phyloP scores from a whole-genome alignment of 1,140 invertebrate species.

The Drosophila rhopaloa region DNA sequence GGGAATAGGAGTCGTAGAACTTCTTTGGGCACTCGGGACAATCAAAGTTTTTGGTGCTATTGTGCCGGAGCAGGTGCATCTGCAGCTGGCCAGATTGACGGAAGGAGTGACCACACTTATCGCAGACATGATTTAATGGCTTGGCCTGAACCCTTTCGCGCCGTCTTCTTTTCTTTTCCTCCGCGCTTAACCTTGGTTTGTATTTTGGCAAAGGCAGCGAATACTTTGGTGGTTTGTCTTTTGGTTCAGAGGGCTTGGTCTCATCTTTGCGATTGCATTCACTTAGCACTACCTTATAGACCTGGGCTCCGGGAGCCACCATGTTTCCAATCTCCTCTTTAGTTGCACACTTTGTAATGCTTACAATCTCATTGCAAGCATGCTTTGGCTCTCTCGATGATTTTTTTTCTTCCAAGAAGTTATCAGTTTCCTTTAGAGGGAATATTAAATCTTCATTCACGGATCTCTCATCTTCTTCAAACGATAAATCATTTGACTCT shows the following conservation, averaged over 20 bases:
- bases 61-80: conserved; percentile 53
- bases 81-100: conserved; percentile 47
- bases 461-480: background rate
- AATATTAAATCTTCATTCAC: too few species aligned
- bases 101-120: conserved; percentile 57
- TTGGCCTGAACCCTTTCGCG: conserved; percentile 30
- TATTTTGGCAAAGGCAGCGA: background rate
- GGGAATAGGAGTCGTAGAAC: conserved; percentile 53
- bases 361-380: conserved; percentile 1
- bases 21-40: conserved; percentile 54
- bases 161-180: conserved; percentile 38
- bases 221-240: background rate
- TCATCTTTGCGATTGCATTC: conserved; percentile 38
- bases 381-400: background rate
- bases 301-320: conserved; percentile 33
- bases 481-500: background rate
- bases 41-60: conserved; percentile 39
- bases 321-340: conserved; percentile 22
- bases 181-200: conserved; percentile 28
- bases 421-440: background rate
- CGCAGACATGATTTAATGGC: conserved; percentile 47
- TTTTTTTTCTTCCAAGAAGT: background rate
- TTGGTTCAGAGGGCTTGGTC: background rate
- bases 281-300: conserved; percentile 56
- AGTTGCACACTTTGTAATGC: conserved; percentile 15